Conservation (phyloP, 2,888 invertebrate species). For the Notodonta dromedarius region DNA sequence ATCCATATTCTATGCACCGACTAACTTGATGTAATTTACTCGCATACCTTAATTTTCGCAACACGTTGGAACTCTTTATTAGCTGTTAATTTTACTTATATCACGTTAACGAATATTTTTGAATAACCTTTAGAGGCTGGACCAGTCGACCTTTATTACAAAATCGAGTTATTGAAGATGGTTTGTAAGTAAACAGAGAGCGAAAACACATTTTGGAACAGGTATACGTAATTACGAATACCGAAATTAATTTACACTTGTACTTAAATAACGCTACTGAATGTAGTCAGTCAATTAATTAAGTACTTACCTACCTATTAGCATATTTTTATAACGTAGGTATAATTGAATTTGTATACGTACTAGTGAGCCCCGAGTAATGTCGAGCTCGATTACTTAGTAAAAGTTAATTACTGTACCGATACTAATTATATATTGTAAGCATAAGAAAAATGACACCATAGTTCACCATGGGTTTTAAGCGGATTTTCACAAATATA, state of each 20-base stretch:
- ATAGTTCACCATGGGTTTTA: too few species aligned
- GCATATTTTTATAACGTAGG: too few species aligned
- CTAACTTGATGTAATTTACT: conserved; percentile 52
- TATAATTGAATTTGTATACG: too few species aligned
- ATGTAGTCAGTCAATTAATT: background rate
- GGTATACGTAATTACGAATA: background rate
- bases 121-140: conserved; percentile 2
- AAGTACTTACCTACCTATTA: background rate
- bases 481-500: too few species aligned
- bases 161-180: conserved; percentile 42
- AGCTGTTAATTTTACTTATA: conserved; percentile 5
- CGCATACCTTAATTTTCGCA: conserved; percentile 57
- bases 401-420: too few species aligned
- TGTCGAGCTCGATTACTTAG: too few species aligned
- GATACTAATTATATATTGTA: too few species aligned
- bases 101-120: background rate
- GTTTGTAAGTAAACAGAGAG: conserved; percentile 31
- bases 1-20: conserved; percentile 51
- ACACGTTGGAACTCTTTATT: conserved; percentile 37
- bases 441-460: too few species aligned
- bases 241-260: background rate
- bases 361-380: too few species aligned
- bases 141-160: conserved; percentile 40
- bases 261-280: background rate
- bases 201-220: conserved; percentile 2